These are phyloP conservation scores for Macaria liturata DNA, from an alignment of 2,888 invertebrate species.

Conservation along the genomic window DNA sequence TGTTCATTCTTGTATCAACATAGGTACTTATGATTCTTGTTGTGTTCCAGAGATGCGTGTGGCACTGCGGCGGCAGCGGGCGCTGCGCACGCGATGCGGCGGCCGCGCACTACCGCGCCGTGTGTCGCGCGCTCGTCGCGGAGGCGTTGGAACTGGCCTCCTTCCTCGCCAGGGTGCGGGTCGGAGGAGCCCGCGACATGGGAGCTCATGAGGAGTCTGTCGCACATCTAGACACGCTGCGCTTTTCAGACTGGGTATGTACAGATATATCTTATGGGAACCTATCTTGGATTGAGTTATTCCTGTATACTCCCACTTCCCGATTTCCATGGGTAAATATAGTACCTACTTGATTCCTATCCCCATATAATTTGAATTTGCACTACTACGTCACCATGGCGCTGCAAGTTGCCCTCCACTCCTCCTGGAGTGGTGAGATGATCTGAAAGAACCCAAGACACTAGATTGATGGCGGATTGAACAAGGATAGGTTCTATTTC, in stretches of 20 bases:
- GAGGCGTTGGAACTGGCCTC: conserved; percentile 95
- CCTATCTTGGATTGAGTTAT: no score
- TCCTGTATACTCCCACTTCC: no score
- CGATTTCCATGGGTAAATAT: no score
- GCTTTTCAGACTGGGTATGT: conserved; percentile 95
- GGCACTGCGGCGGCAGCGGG: conserved; percentile 76
- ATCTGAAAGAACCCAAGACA: no score
- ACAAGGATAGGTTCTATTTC: no score
- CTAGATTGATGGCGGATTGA: no score
- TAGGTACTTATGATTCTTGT: not conserved
- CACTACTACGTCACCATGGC: no score
- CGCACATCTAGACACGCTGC: conserved; percentile 90
- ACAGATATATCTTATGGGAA: not conserved
- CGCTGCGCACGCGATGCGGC: conserved; percentile 83
- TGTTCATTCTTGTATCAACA: no score
- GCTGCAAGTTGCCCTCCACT: no score
- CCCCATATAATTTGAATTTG: no score
- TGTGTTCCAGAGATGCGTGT: conserved; percentile 66
- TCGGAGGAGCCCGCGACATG: conserved; percentile 85
- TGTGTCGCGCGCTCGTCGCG: conserved; percentile 95
- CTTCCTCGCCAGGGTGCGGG: conserved; percentile 93
- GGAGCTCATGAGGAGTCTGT: conserved; percentile 86
- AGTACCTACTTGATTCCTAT: no score
- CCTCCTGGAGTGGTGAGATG: no score
- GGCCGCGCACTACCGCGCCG: conserved; percentile 93